Evolutionary conservation across 1,140 invertebrate genomes (phyloP).

Genomic region (Scaptomyza montana): DNA sequence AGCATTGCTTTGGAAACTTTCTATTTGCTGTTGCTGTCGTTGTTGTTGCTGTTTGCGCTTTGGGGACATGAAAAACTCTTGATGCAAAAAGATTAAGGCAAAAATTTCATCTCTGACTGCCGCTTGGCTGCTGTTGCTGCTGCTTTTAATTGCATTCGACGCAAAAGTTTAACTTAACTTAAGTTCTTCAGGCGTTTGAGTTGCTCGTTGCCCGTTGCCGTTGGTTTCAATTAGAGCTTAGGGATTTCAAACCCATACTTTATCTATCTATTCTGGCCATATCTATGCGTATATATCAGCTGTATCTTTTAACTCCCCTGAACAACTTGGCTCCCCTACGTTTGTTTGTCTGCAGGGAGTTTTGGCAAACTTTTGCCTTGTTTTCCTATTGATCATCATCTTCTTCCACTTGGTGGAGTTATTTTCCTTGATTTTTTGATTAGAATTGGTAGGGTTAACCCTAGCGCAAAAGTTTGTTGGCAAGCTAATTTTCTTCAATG

Average conservation of each 20-base stretch:
- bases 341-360: slow-evolving; percentile 29
- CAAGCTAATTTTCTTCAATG: slow-evolving; percentile 69
- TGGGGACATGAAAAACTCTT: slow-evolving; percentile 65
- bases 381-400: slow-evolving; percentile 39
- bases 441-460: slow-evolving; percentile 54
- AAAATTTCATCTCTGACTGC: slow-evolving; percentile 73
- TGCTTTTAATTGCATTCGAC: slow-evolving; percentile 80
- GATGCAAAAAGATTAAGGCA: slow-evolving; percentile 78
- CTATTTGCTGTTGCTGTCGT: slow-evolving; percentile 11
- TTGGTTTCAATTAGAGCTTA: slow-evolving; percentile 70
- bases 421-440: slow-evolving; percentile 54
- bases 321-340: slow-evolving; percentile 16
- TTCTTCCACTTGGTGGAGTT: slow-evolving; percentile 43
- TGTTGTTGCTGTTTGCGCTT: slow-evolving; percentile 40
- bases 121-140: slow-evolving; percentile 76
- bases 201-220: slow-evolving; percentile 48
- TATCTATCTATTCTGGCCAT: background rate
- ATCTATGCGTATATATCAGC: slow-evolving; percentile 30
- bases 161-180: slow-evolving; percentile 74
- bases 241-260: background rate
- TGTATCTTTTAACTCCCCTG: slow-evolving; percentile 18
- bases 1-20: slow-evolving; percentile 76
- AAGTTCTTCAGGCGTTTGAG: slow-evolving; percentile 26
- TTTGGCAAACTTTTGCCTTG: slow-evolving; percentile 40
- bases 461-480: slow-evolving; percentile 41